These are phyloP conservation scores for Catharus ustulatus DNA, from an alignment of 2,797 vertebrate species.

Conservation along the genomic window DNA sequence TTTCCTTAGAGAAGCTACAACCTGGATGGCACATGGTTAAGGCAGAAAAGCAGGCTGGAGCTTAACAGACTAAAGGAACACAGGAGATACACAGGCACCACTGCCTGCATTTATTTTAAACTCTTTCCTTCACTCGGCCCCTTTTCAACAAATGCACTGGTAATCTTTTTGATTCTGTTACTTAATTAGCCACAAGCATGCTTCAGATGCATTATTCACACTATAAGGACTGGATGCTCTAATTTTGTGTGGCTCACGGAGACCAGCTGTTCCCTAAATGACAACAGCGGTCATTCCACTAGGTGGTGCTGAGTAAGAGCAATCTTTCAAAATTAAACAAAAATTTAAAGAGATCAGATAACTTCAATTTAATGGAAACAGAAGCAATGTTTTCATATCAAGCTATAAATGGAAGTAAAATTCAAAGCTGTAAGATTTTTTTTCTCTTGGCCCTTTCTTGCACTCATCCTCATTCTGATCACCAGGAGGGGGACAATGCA, in stretches of 20 bases:
- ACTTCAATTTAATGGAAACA: background rate
- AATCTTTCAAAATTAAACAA: background rate
- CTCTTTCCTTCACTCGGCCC: background rate
- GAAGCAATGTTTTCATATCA: background rate
- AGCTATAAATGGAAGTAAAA: background rate
- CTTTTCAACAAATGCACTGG: background rate
- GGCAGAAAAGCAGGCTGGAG: background rate
- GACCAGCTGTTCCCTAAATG: background rate
- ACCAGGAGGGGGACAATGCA: background rate
- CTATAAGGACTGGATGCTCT: background rate
- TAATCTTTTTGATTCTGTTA: background rate
- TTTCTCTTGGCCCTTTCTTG: background rate
- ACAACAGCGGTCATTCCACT: conserved; percentile 55
- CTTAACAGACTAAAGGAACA: background rate
- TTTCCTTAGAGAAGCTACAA: background rate
- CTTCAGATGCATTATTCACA: background rate
- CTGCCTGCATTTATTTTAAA: fast-evolving
- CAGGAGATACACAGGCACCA: background rate
- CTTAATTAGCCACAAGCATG: background rate
- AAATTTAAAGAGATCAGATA: background rate
- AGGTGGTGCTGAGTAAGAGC: conserved; percentile 76
- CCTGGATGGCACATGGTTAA: background rate
- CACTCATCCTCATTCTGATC: background rate
- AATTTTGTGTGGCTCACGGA: fast-evolving
- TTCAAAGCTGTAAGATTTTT: background rate